Conservation (phyloP, 2,888 invertebrate genomes). For the Lottia gigantea region DNA sequence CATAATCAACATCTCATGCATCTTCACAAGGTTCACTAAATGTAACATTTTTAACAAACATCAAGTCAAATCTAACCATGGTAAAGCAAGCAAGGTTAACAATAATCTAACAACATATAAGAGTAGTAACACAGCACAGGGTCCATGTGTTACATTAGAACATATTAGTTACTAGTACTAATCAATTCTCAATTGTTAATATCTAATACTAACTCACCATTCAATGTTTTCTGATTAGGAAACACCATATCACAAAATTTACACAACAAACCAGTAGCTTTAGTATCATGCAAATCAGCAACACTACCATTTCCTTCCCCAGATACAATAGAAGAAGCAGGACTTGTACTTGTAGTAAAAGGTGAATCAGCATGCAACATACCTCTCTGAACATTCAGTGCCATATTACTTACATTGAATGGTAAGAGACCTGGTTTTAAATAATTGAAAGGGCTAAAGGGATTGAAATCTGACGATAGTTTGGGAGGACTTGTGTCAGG, state of each 20-base stretch:
- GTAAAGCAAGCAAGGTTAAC: too few relatives aligned
- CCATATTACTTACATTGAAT: conserved; percentile 5
- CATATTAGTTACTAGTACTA: background rate
- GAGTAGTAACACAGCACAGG: too few relatives aligned
- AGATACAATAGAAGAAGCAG: conserved; percentile 17
- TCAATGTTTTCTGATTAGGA: conserved; percentile 87
- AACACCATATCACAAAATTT: conserved; percentile 88
- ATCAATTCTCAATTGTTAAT: background rate
- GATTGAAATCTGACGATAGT: background rate
- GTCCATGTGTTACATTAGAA: too few relatives aligned
- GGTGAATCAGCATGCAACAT: conserved; percentile 9
- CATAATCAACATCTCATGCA: too few relatives aligned
- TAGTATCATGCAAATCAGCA: conserved; percentile 12
- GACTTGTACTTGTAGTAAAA: conserved; percentile 1
- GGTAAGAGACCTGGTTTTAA: background rate
- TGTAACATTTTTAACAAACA: too few relatives aligned
- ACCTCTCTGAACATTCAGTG: background rate
- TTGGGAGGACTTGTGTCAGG: background rate
- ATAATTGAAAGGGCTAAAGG: background rate
- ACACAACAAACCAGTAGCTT: conserved; percentile 73
- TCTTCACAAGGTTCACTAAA: too few relatives aligned
- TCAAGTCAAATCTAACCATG: too few relatives aligned
- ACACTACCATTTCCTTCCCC: conserved; percentile 26
- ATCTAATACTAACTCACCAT: conserved; percentile 72
- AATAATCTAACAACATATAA: too few relatives aligned